These are phyloP conservation scores for Candidula unifasciata DNA, from an alignment of 2,888 invertebrate genomes.

Conservation along the genomic window DNA sequence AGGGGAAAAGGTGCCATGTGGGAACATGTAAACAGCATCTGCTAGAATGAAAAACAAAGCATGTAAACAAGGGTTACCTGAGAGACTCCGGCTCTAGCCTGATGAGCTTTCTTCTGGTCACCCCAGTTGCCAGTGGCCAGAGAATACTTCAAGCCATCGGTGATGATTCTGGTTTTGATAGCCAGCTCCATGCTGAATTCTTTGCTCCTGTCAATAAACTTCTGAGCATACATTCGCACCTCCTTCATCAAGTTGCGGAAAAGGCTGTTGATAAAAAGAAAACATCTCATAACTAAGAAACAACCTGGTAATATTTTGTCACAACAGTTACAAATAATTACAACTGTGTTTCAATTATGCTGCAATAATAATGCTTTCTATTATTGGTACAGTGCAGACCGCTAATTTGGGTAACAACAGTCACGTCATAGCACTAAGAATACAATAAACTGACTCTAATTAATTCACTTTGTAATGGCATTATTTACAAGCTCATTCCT, in stretches of 20 bases:
- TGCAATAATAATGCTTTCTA: too few relatives aligned
- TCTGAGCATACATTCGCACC: slow-evolving; percentile 97
- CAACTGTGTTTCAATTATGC: too few relatives aligned
- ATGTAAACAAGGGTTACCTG: slow-evolving; percentile 80
- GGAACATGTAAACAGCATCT: too few relatives aligned
- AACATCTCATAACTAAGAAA: neutral
- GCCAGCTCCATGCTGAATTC: slow-evolving; percentile 98
- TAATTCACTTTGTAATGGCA: too few relatives aligned
- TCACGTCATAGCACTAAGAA: too few relatives aligned
- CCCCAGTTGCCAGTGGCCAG: slow-evolving; percentile 99
- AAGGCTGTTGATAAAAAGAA: slow-evolving; percentile 80
- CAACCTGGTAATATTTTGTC: neutral
- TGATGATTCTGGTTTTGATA: slow-evolving; percentile 97
- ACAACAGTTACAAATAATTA: neutral
- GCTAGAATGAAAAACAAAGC: too few relatives aligned
- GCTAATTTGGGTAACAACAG: too few relatives aligned
- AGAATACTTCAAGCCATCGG: slow-evolving; percentile 97
- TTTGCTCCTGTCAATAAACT: slow-evolving; percentile 98
- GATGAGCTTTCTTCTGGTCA: slow-evolving; percentile 99
- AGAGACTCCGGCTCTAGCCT: slow-evolving; percentile 96
- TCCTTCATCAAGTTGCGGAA: slow-evolving; percentile 98
- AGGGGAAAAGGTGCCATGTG: too few relatives aligned
- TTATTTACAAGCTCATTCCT: too few relatives aligned
- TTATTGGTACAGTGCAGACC: too few relatives aligned
- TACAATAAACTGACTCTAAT: too few relatives aligned